phyloP scores from a whole-genome alignment of 2,113 vertebrate species.

The Odontesthes bonariensis region DNA sequence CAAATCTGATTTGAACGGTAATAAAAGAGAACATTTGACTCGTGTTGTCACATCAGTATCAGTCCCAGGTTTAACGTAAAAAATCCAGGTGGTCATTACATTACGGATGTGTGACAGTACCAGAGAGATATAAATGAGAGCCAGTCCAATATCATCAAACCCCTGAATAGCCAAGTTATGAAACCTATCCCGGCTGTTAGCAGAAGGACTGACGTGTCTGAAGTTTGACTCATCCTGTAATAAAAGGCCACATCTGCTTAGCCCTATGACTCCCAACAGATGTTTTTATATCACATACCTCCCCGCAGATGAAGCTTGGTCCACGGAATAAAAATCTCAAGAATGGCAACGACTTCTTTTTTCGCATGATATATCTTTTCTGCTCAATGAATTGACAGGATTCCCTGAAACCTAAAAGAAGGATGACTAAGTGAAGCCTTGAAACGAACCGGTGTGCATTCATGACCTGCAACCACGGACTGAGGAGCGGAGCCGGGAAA shows the following conservation, averaged over 20 bases:
- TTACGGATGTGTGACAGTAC: neutral
- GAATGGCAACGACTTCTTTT: too few species aligned
- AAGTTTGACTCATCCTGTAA: conserved; percentile 38
- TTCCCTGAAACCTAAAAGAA: neutral
- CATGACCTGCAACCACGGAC: neutral
- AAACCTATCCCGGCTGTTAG: conserved; percentile 4
- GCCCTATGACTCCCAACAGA: neutral
- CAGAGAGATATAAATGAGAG: conserved; percentile 9
- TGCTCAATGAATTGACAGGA: neutral
- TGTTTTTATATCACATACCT: neutral
- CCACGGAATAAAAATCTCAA: neutral
- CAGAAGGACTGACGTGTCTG: conserved; percentile 1
- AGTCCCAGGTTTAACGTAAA: neutral
- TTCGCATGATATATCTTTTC: neutral
- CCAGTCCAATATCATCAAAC: neutral
- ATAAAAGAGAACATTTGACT: neutral
- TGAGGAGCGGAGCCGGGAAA: neutral
- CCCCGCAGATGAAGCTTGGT: neutral
- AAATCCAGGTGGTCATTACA: conserved; percentile 8
- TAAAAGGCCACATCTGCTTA: conserved; percentile 38
- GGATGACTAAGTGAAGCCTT: neutral
- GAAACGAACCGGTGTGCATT: neutral
- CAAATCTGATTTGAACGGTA: neutral
- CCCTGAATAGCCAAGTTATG: conserved; percentile 2
- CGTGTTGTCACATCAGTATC: neutral